Evolutionary conservation across 2,888 invertebrate species (phyloP).

Genomic region (Dryomyza anilis): DNA sequence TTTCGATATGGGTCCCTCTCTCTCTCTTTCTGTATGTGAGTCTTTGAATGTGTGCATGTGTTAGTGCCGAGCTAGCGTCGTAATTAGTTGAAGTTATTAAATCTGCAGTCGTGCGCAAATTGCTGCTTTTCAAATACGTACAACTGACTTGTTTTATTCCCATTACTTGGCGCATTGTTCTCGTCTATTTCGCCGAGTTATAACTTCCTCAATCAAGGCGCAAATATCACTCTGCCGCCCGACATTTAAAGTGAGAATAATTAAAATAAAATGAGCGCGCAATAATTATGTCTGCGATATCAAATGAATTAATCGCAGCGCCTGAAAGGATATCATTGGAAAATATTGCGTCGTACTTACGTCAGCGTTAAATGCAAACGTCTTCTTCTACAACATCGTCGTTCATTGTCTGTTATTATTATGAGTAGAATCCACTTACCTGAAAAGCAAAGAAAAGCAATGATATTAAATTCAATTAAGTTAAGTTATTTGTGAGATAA

Average conservation of each 20-base stretch:
- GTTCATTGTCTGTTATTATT: too few species aligned
- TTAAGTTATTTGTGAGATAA: too few species aligned
- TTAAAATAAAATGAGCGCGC: background rate
- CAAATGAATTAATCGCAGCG: too few species aligned
- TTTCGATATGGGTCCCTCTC: background rate
- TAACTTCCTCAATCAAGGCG: too few species aligned
- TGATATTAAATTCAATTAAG: too few species aligned
- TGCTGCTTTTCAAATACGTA: constrained; percentile 26
- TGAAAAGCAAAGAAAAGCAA: too few species aligned
- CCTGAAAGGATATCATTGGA: too few species aligned
- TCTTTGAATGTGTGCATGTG: constrained; percentile 15
- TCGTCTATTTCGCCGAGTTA: background rate
- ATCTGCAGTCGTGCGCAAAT: constrained; percentile 22
- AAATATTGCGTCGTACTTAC: too few species aligned
- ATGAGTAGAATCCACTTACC: too few species aligned
- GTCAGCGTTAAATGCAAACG: too few species aligned
- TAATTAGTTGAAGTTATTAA: constrained; percentile 42
- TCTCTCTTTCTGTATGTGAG: background rate
- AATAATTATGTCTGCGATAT: too few species aligned
- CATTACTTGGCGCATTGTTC: background rate
- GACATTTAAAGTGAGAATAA: constrained; percentile 17
- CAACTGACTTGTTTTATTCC: background rate
- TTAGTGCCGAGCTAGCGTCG: constrained; percentile 13
- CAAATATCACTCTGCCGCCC: background rate
- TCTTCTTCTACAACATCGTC: too few species aligned